phyloP scores from a whole-genome alignment of 2,888 invertebrate genomes.

The Anticlea derivata region DNA sequence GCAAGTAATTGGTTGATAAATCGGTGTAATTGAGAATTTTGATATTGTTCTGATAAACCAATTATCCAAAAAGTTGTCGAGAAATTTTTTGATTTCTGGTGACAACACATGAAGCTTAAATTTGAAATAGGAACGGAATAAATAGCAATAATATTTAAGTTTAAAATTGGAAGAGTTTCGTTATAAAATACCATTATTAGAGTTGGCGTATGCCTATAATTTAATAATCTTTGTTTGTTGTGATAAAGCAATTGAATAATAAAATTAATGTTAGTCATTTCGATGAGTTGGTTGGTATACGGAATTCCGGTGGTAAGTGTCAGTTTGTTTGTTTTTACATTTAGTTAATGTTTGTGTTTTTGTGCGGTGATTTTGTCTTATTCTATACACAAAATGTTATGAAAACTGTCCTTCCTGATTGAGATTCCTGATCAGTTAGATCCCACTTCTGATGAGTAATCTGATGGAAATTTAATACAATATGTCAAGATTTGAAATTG shows the following conservation, averaged over 20 bases:
- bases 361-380: constrained; percentile 23
- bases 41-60: constrained; percentile 9
- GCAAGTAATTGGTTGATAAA: constrained; percentile 16
- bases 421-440: background rate
- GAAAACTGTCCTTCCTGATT: constrained; percentile 19
- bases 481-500: too few relatives aligned
- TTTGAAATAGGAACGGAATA: constrained; percentile 9
- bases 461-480: too few relatives aligned
- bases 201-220: constrained; percentile 1
- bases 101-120: constrained; percentile 1
- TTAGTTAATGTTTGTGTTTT: constrained; percentile 25
- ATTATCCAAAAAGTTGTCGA: constrained; percentile 4
- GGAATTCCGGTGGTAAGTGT: constrained; percentile 27
- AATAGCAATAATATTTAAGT: background rate
- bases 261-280: constrained; percentile 21
- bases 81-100: constrained; percentile 18
- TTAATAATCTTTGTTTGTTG: constrained; percentile 15
- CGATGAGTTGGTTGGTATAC: constrained; percentile 18
- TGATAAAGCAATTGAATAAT: constrained; percentile 19
- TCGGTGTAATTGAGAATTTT: constrained; percentile 14
- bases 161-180: constrained; percentile 9
- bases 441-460: too few relatives aligned
- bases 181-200: constrained; percentile 4
- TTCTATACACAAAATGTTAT: background rate
- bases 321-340: constrained; percentile 22